These are phyloP conservation scores for Onchidella celtica DNA, from an alignment of 2,888 invertebrate genomes.

Conservation along the genomic window DNA sequence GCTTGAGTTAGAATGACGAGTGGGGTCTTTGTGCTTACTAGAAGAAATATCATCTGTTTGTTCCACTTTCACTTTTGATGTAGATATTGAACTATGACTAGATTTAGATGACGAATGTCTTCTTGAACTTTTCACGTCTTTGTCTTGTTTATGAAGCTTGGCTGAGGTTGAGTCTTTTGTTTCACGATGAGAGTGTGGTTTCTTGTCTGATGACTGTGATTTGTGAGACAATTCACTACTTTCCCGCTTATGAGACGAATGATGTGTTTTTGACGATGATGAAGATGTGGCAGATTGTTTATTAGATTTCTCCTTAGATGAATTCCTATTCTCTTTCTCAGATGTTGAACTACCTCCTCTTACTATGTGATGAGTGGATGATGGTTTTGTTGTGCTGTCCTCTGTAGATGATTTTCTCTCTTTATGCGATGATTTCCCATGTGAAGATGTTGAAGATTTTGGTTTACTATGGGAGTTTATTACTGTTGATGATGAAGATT, in stretches of 20 bases:
- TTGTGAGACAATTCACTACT: conserved; percentile 9
- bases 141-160: conserved; percentile 20
- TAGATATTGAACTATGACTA: not conserved
- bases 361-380: not conserved
- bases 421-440: not conserved
- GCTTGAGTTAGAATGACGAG: not conserved
- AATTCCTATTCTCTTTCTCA: conserved; percentile 19
- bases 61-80: not conserved
- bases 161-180: no score
- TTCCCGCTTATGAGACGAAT: conserved; percentile 8
- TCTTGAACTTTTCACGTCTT: not conserved
- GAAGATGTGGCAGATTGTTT: not conserved
- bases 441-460: not conserved
- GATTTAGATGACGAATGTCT: no score
- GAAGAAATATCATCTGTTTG: not conserved
- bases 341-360: not conserved
- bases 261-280: not conserved
- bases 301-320: conserved; percentile 15
- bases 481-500: not conserved
- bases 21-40: not conserved
- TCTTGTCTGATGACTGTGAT: not conserved
- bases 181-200: not conserved
- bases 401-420: conserved; percentile 11
- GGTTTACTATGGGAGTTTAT: conserved; percentile 9
- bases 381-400: not conserved